Evolutionary conservation across 2,113 vertebrate species (phyloP).

Genomic region (Gnathonemus echidnorhynchus): DNA sequence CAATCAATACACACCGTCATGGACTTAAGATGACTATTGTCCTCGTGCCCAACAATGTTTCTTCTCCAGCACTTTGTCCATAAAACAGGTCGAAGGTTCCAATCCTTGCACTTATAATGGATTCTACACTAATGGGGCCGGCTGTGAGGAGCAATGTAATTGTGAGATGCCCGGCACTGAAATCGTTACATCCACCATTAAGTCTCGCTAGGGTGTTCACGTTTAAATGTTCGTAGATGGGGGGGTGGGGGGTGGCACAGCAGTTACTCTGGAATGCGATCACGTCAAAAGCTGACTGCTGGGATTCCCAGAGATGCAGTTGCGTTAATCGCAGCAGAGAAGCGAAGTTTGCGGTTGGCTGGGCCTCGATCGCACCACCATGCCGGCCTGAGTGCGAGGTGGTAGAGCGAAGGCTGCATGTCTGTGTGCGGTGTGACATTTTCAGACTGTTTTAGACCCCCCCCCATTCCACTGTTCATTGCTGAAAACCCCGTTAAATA

Average conservation of each 20-base stretch:
- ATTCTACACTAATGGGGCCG: background rate
- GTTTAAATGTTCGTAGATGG: background rate
- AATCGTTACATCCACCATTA: background rate
- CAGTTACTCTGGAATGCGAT: background rate
- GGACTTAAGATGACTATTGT: background rate
- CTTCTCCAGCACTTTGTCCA: background rate
- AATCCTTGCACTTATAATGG: background rate
- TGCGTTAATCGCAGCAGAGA: background rate
- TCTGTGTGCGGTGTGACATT: background rate
- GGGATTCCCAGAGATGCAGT: background rate
- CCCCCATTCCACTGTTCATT: background rate
- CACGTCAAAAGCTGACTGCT: background rate
- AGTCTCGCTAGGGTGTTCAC: background rate
- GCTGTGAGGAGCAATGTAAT: background rate
- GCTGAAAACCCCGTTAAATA: conserved; percentile 13
- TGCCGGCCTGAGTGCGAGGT: background rate
- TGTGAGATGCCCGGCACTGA: background rate
- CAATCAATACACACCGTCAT: background rate
- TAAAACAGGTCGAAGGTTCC: conserved; percentile 3
- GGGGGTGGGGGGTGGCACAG: background rate
- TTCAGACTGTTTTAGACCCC: background rate
- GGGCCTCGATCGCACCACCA: background rate
- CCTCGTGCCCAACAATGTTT: background rate
- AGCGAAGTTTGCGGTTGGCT: background rate
- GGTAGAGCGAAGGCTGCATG: background rate